These are phyloP conservation scores for Dascillus cervinus DNA, from an alignment of 2,888 invertebrate genomes.

Conservation along the genomic window DNA sequence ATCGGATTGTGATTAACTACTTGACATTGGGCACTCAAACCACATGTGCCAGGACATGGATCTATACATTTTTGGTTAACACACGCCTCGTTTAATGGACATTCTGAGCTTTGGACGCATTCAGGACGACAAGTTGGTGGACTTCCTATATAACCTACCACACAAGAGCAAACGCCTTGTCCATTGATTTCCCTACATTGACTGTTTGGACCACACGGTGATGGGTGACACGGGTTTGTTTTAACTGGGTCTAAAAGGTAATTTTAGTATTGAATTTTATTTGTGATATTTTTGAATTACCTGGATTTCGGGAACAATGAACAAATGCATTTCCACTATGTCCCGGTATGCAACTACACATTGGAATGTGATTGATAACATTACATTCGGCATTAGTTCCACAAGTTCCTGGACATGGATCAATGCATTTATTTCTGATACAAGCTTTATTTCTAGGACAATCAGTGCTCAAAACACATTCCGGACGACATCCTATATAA, in stretches of 20 bases:
- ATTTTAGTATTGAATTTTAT: slow-evolving; percentile 12
- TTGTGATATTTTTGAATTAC: slow-evolving; percentile 6
- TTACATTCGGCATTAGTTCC: slow-evolving; percentile 67
- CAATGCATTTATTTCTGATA: slow-evolving; percentile 62
- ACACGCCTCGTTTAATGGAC: slow-evolving; percentile 41
- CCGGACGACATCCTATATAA: slow-evolving; percentile 68
- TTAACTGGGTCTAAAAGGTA: slow-evolving; percentile 12
- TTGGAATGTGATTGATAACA: slow-evolving; percentile 70
- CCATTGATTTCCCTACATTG: slow-evolving; percentile 26
- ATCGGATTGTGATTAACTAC: slow-evolving; percentile 56
- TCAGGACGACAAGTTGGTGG: slow-evolving; percentile 40
- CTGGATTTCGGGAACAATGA: slow-evolving; percentile 38
- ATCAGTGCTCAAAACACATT: slow-evolving; percentile 70
- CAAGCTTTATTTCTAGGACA: slow-evolving; percentile 65
- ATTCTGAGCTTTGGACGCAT: slow-evolving; percentile 42
- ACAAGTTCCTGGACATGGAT: slow-evolving; percentile 75
- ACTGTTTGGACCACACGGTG: slow-evolving; percentile 38
- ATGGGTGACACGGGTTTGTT: slow-evolving; percentile 28
- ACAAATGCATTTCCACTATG: slow-evolving; percentile 69
- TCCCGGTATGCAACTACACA: slow-evolving; percentile 63
- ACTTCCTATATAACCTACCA: slow-evolving; percentile 37
- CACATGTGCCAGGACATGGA: slow-evolving; percentile 47
- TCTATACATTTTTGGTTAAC: slow-evolving; percentile 44
- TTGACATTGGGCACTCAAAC: slow-evolving; percentile 46
- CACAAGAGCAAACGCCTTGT: slow-evolving; percentile 37